Conservation (phyloP, 2,797 vertebrate genomes). For the Apogon talboti region DNA sequence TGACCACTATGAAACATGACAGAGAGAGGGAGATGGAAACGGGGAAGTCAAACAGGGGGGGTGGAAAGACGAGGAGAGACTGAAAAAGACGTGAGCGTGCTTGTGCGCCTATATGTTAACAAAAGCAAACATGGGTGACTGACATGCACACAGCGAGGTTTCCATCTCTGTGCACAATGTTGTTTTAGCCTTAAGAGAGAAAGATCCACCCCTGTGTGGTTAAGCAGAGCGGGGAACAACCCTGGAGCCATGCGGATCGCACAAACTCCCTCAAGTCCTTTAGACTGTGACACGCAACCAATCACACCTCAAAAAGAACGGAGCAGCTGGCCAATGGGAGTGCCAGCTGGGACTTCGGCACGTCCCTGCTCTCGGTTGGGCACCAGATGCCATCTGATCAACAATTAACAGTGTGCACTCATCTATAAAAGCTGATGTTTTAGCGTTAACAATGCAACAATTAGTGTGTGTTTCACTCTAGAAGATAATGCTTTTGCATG, state of each 20-base stretch:
- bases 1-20: conserved; percentile 25
- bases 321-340: conserved; percentile 57
- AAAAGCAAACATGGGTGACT: conserved; percentile 4
- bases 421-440: conserved; percentile 46
- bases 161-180: background rate
- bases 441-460: conserved; percentile 29
- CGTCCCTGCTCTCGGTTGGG: conserved; percentile 38
- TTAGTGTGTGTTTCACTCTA: conserved; percentile 10
- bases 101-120: conserved; percentile 4
- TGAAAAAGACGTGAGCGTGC: conserved; percentile 1
- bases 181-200: conserved; percentile 12
- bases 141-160: background rate
- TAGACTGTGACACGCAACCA: conserved; percentile 52
- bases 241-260: conserved; percentile 26
- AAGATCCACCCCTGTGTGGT: conserved; percentile 16
- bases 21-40: conserved; percentile 24
- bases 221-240: conserved; percentile 14
- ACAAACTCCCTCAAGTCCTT: conserved; percentile 34
- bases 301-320: conserved; percentile 51
- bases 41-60: conserved; percentile 8
- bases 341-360: conserved; percentile 57
- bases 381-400: conserved; percentile 65
- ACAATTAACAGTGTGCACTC: conserved; percentile 55
- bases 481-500: conserved; percentile 3
- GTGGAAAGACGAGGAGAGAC: conserved; percentile 1